Evolutionary conservation across 92 coral and sea anemone genomes (phyloP).

Genomic region (Desmophyllum pertusum): DNA sequence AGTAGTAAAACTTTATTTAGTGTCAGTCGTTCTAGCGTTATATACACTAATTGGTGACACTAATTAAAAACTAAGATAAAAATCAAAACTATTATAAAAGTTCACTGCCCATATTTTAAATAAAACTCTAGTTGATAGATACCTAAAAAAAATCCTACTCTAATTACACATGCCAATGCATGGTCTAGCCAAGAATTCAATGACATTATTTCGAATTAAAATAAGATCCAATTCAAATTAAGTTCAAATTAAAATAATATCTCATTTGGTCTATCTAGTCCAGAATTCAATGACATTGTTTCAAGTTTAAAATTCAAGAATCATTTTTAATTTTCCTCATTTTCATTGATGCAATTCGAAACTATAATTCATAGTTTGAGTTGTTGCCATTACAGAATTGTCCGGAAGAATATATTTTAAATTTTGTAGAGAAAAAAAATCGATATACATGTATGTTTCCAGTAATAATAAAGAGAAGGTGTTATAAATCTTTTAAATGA

Average conservation of each 20-base stretch:
- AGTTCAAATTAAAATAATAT: background rate
- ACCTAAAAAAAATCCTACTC: too few relatives aligned
- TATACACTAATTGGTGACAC: too few relatives aligned
- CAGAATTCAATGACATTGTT: background rate
- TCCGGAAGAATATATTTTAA: background rate
- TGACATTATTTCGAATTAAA: background rate
- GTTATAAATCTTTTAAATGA: background rate
- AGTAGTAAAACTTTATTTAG: too few relatives aligned
- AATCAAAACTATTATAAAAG: too few relatives aligned
- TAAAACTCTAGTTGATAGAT: too few relatives aligned
- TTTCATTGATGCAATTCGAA: background rate
- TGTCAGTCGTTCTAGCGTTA: too few relatives aligned
- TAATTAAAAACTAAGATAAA: too few relatives aligned
- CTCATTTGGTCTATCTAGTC: background rate
- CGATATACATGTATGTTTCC: background rate
- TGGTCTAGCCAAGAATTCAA: background rate
- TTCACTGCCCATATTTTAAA: too few relatives aligned
- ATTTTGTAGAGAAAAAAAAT: constrained; percentile 21
- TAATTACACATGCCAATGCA: too few relatives aligned
- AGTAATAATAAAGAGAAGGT: background rate
- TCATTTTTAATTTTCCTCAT: background rate
- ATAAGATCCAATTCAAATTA: too few relatives aligned
- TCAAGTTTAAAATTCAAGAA: background rate
- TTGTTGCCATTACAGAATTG: background rate
- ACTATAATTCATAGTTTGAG: background rate